These are phyloP conservation scores for Acanthisitta chloris DNA, from an alignment of 2,113 vertebrate species.

Conservation along the genomic window DNA sequence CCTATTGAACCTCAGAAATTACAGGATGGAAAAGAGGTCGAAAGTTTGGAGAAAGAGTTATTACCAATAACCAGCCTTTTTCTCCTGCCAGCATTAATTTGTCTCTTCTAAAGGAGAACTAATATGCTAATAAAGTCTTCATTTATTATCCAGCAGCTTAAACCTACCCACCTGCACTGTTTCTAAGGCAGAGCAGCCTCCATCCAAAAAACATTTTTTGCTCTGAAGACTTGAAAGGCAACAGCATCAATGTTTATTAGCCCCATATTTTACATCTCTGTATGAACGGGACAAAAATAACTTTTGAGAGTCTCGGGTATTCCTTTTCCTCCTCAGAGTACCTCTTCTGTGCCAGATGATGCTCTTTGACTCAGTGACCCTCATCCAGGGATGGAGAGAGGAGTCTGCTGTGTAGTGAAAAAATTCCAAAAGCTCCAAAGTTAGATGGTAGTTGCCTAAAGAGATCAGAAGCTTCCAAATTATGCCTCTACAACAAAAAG, in stretches of 20 bases:
- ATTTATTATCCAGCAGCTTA: not conserved
- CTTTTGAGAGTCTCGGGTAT: not conserved
- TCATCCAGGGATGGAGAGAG: not conserved
- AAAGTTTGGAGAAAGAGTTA: not conserved
- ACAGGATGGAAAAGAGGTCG: not conserved
- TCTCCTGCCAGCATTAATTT: not conserved
- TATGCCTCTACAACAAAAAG: not conserved
- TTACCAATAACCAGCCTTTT: not conserved
- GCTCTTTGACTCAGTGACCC: not conserved
- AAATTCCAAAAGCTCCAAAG: not conserved
- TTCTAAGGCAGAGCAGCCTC: not conserved
- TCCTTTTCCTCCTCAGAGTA: not conserved
- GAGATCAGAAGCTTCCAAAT: not conserved
- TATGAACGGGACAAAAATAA: not conserved
- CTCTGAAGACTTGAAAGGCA: conserved; percentile 7
- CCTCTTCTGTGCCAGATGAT: not conserved
- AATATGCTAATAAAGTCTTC: not conserved
- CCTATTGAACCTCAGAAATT: not conserved
- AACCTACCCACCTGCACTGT: not conserved
- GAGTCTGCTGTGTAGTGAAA: not conserved
- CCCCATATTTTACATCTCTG: conserved; percentile 12
- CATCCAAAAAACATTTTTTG: not conserved
- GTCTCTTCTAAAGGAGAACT: not conserved
- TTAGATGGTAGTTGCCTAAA: not conserved
- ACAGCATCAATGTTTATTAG: not conserved